These are phyloP conservation scores for Micronycteris hirsuta DNA, from an alignment of 2,113 vertebrate species.

Conservation along the genomic window DNA sequence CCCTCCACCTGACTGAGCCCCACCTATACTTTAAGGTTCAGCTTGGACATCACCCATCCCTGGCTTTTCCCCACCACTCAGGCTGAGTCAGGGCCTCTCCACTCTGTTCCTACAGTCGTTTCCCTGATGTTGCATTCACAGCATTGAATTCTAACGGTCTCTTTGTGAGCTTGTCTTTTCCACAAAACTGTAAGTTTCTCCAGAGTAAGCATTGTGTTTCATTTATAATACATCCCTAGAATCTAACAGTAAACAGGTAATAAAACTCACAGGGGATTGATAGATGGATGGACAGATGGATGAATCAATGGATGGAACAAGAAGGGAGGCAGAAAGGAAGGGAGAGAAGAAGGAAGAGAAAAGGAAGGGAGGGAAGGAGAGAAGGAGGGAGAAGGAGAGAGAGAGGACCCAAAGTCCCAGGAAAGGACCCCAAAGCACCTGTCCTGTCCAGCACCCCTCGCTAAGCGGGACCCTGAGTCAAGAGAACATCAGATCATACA, in stretches of 20 bases:
- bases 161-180: background rate
- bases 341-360: background rate
- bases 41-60: background rate
- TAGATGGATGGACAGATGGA: background rate
- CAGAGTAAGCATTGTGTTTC: background rate
- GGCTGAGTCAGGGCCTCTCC: background rate
- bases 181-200: background rate
- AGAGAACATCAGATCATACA: background rate
- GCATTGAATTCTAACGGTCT: background rate
- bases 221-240: background rate
- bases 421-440: background rate
- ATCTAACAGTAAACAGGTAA: background rate
- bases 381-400: accelerated
- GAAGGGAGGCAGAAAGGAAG: background rate
- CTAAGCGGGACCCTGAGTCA: background rate
- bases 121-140: background rate
- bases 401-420: background rate
- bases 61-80: background rate
- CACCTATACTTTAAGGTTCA: background rate
- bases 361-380: no score
- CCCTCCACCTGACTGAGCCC: background rate
- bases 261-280: background rate
- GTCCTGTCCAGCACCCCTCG: background rate
- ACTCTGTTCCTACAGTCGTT: background rate
- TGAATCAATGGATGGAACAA: background rate